Evolutionary conservation across 2,888 invertebrate genomes (phyloP).

Genomic region (Bruchidius siliquastri): DNA sequence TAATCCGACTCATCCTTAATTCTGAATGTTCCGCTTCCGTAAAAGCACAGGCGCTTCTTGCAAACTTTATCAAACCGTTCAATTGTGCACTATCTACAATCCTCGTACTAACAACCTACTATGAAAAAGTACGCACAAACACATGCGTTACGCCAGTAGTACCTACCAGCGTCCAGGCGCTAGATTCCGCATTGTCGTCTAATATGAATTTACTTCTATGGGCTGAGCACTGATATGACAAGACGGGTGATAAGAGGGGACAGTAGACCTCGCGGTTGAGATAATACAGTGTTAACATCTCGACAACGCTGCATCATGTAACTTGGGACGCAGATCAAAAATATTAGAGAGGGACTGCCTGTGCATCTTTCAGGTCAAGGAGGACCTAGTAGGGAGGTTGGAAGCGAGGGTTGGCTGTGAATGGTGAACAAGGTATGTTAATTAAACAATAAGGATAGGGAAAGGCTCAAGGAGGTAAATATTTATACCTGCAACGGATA

Average conservation of each 20-base stretch:
- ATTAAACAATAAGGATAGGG: no score
- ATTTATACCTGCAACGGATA: no score
- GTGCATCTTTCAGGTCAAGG: background rate
- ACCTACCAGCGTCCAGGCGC: background rate
- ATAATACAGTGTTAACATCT: background rate
- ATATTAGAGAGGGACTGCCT: background rate
- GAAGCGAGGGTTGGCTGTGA: background rate
- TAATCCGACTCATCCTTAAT: no score
- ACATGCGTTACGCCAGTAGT: background rate
- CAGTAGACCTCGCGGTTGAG: background rate
- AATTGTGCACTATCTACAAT: background rate
- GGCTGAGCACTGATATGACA: background rate
- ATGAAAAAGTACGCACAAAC: background rate
- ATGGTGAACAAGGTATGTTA: background rate
- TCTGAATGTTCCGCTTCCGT: no score
- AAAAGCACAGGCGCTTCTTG: no score
- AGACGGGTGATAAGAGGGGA: background rate
- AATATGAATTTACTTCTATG: background rate
- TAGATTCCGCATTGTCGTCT: background rate
- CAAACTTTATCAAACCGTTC: no score
- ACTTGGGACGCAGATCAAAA: background rate
- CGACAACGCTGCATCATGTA: background rate
- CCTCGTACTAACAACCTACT: background rate
- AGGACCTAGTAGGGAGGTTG: background rate
- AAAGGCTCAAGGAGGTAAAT: no score